Base-by-base conservation (phyloP, 2,888 invertebrate genomes). In the Caenorhabditis sp. region DNA sequence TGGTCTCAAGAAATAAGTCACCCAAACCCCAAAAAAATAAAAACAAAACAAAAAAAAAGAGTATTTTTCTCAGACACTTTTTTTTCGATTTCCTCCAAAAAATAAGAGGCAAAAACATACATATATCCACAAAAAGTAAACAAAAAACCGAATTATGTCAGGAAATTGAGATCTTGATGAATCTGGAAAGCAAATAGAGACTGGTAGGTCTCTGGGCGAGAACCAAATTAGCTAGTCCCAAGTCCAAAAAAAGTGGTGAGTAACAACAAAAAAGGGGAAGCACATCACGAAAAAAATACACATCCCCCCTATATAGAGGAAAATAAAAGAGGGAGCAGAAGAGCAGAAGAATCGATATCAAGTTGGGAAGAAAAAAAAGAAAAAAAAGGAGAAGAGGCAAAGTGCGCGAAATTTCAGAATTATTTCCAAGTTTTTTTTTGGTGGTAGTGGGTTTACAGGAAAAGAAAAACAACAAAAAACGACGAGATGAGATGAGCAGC, bases 51-150 rank as follows among this genome's bases (percentile, higher is more conserved):
- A 31, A 31, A 31, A 31, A 31, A 26, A 43, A 7, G 56, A 54
- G 57, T 63, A 68, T 68, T 63, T 63, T 38, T 23, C 63, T 43
- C 63, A 31, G 31, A 31, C 31, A 31, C 31, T 31, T 31, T 31
- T 31, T 31, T 10, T 10, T 31, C 31, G 31, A 31, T 31, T 31
- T 31, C 31, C 31, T 31, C 10, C 31, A 10, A 14, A 43, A 43
- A 43, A 43, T 43, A 43, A n/a, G n/a, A n/a, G n/a, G 43, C 5
- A 43, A 43, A 43, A 43, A 7, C 12, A 43, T 3, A 43, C 7
- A 43, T 14, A 17, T 43, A 43, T 43, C 43, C 43, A 43, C 36
- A 43, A 43, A 43, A 43, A 43, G 43, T 43, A 43, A 43, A 43
- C 43, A 43, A 43, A 17, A 14, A 43, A 12, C n/a, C n/a, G n/a